Percentiles rank a stretch among this genome's conserved stretches.
These are phyloP conservation scores for Pelvicachromis taeniatus DNA, from an alignment of 2,113 vertebrate species.

Conservation along the genomic window DNA sequence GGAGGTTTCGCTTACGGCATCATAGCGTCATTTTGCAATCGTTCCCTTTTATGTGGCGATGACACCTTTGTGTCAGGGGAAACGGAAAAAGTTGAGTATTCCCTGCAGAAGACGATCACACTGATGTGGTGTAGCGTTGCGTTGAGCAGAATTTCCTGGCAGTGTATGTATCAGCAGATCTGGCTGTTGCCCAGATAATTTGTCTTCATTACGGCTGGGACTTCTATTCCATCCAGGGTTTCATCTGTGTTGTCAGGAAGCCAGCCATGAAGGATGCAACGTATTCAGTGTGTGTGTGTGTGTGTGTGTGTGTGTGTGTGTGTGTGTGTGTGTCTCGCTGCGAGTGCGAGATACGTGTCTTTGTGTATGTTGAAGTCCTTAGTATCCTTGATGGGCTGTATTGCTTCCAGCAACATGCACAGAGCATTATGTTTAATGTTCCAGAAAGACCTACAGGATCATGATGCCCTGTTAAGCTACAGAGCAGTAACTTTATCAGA, in stretches of 20 bases:
- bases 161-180: background rate
- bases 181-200: slow-evolving; percentile 29
- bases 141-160: slow-evolving; percentile 1
- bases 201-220: slow-evolving; percentile 43
- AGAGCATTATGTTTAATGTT: background rate
- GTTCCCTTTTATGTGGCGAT: background rate
- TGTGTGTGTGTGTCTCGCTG: background rate
- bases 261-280: slow-evolving; percentile 42
- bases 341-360: background rate
- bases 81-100: slow-evolving; percentile 13
- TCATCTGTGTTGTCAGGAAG: slow-evolving; percentile 28
- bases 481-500: background rate
- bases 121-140: background rate
- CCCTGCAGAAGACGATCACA: background rate
- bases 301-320: background rate
- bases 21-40: background rate
- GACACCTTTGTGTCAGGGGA: background rate
- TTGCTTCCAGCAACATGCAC: background rate
- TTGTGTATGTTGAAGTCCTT: background rate
- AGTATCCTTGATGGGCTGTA: background rate
- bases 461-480: background rate
- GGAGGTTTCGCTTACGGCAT: background rate
- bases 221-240: background rate
- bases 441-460: background rate
- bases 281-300: background rate